Percentiles rank a stretch among this genome's conserved stretches.
Evolutionary conservation across 2,797 vertebrate genomes (phyloP).

Genomic region (Eupleurogrammus muticus): DNA sequence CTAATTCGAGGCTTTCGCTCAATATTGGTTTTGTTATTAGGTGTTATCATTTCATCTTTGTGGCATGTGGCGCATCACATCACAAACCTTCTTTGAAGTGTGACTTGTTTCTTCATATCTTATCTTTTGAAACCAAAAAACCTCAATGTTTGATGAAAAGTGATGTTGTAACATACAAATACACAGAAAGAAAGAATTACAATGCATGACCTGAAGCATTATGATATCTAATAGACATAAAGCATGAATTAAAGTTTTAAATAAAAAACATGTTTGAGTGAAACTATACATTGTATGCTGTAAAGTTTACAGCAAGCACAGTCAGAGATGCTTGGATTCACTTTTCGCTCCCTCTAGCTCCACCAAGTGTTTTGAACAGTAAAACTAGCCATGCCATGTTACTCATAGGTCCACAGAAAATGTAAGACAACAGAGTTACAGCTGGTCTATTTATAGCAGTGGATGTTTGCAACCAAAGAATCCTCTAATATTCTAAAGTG

Average conservation of each 20-base stretch:
- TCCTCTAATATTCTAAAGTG: not conserved
- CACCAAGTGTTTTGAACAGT: conserved; percentile 34
- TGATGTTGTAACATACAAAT: not conserved
- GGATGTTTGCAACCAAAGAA: conserved; percentile 47
- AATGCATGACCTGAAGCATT: not conserved
- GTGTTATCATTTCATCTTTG: conserved; percentile 14
- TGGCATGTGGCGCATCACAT: not conserved
- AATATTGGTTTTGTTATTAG: not conserved
- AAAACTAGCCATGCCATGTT: not conserved
- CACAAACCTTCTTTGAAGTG: not conserved
- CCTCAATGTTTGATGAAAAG: not conserved
- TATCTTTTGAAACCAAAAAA: conserved; percentile 5
- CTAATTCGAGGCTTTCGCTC: not conserved
- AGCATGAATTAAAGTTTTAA: too few species aligned
- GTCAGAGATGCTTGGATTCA: too few species aligned
- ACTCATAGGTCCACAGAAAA: conserved; percentile 67
- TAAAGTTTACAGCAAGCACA: too few species aligned
- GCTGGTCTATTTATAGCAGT: conserved; percentile 58
- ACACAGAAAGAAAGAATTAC: not conserved
- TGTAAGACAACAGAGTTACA: conserved; percentile 73
- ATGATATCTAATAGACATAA: not conserved
- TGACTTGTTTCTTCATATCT: not conserved
- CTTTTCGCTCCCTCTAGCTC: conserved; percentile 25
- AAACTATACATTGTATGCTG: too few species aligned
- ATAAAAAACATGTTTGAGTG: too few species aligned